These are phyloP conservation scores for Rotaria socialis DNA, from an alignment of 2,888 invertebrate species.

Conservation along the genomic window DNA sequence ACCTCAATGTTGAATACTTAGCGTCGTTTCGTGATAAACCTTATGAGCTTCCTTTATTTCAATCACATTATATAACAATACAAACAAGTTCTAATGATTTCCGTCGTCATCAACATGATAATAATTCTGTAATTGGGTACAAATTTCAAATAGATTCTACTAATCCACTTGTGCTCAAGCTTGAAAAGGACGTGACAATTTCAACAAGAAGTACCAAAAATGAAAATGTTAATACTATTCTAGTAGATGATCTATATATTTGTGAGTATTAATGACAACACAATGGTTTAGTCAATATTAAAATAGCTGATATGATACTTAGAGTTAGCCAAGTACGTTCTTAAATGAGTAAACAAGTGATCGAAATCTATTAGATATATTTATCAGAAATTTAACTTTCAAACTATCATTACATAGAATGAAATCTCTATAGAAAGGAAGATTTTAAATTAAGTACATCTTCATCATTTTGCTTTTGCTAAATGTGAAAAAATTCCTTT, in stretches of 20 bases:
- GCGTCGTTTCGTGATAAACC: neutral
- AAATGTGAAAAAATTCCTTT: no score
- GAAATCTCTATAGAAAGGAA: no score
- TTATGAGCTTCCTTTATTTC: neutral
- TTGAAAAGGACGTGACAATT: neutral
- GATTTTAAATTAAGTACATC: no score
- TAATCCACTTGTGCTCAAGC: neutral
- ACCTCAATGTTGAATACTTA: neutral
- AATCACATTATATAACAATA: conserved; percentile 7
- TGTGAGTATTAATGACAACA: neutral
- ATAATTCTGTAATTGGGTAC: neutral
- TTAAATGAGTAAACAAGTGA: no score
- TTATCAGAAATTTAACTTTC: no score
- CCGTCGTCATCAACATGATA: neutral
- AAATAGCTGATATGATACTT: no score
- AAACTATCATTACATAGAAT: no score
- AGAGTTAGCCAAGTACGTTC: no score
- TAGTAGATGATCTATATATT: neutral
- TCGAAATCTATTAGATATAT: no score
- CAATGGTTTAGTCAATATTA: neutral
- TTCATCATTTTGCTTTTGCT: no score
- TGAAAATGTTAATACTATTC: neutral
- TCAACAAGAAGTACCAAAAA: neutral
- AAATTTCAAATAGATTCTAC: neutral
- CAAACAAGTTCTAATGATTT: neutral